phyloP scores from a whole-genome alignment of 1,140 invertebrate species.

The Acromyrmex charruanus region DNA sequence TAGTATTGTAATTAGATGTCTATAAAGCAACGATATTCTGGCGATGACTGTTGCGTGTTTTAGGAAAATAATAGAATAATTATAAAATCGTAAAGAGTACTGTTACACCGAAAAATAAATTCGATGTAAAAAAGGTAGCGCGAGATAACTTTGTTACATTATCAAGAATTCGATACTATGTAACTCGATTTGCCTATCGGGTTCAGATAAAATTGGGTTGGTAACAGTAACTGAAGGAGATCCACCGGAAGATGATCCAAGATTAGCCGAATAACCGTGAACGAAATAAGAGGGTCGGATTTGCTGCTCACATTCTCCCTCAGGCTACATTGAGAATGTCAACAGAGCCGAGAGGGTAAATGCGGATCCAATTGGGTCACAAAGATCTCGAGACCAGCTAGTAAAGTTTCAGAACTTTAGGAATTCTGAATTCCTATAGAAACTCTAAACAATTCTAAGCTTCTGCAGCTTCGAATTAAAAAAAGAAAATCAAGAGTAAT shows the following conservation, averaged over 20 bases:
- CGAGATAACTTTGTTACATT: neutral
- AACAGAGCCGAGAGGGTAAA: conserved; percentile 64
- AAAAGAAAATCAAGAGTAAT: neutral
- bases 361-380: conserved; percentile 61
- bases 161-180: neutral
- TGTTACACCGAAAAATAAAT: neutral
- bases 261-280: conserved; percentile 65
- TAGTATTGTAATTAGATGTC: neutral
- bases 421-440: neutral
- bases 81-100: conserved; percentile 13
- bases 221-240: conserved; percentile 49
- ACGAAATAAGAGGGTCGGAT: conserved; percentile 32
- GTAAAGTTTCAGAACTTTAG: neutral
- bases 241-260: conserved; percentile 68
- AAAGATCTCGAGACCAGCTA: conserved; percentile 48
- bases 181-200: conserved; percentile 15
- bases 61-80: neutral
- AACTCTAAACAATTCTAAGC: neutral
- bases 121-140: neutral
- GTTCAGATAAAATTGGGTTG: conserved; percentile 14
- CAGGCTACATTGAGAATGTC: conserved; percentile 58
- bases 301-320: conserved; percentile 57
- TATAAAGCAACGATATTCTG: neutral
- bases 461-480: neutral
- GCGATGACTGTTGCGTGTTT: neutral